Evolutionary conservation across 1,140 invertebrate species (phyloP).

Genomic region (Drosophila watanabei): DNA sequence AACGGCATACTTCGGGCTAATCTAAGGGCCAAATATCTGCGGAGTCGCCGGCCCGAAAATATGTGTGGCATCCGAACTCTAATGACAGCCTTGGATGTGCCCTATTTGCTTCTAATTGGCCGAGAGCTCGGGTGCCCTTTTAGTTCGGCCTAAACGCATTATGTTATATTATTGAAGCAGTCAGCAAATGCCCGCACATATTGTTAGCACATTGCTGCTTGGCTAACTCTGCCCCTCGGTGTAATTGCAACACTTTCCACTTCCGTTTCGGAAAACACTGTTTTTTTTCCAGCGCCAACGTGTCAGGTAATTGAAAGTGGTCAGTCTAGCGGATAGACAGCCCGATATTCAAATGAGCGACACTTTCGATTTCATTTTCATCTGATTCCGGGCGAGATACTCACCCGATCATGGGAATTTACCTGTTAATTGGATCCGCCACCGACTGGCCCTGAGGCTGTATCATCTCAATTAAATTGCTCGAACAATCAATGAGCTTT

Average conservation of each 20-base stretch:
- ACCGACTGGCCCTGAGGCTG: constrained; percentile 9
- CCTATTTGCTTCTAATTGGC: constrained; percentile 75
- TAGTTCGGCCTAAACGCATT: constrained; percentile 70
- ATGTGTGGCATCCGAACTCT: constrained; percentile 66
- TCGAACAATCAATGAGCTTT: constrained; percentile 60
- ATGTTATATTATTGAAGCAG: constrained; percentile 59
- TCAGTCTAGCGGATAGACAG: constrained; percentile 41
- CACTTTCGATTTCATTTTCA: constrained; percentile 68
- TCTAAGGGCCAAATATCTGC: constrained; percentile 68
- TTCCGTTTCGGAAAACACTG: constrained; percentile 61
- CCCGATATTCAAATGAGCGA: constrained; percentile 47
- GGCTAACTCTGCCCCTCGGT: constrained; percentile 36
- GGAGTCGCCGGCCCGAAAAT: too few species aligned
- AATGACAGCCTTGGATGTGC: constrained; percentile 60
- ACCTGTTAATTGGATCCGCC: constrained; percentile 44
- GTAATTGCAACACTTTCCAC: constrained; percentile 79
- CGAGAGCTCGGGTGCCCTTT: constrained; percentile 29
- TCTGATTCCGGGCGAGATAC: constrained; percentile 5
- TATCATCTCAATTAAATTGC: constrained; percentile 46
- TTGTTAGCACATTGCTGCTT: constrained; percentile 56
- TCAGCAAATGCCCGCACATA: constrained; percentile 23
- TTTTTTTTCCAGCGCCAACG: constrained; percentile 10
- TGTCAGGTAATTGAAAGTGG: constrained; percentile 68
- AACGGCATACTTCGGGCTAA: constrained; percentile 62
- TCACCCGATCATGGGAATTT: constrained; percentile 36